Conservation (phyloP, 2,888 invertebrate species). For the Drosophila picticornis region DNA sequence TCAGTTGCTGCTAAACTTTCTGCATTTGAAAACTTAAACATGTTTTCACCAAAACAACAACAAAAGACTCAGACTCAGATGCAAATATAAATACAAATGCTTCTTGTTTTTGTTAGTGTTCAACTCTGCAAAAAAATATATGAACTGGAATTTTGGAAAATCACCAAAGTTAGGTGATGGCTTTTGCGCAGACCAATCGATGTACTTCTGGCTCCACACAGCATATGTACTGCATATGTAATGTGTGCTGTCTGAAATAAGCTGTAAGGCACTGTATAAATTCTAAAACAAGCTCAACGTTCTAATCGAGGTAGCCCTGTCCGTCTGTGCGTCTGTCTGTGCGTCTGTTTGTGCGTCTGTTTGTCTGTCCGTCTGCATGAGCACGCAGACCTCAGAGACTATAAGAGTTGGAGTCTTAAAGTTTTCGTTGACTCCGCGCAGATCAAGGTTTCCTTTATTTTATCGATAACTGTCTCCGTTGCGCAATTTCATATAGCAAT, state of each 20-base stretch:
- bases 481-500: background rate
- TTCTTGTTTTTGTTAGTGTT: conserved; percentile 3
- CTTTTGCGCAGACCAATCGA: background rate
- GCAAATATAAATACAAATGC: conserved; percentile 12
- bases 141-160: background rate
- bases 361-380: no score
- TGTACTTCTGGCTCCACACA: background rate
- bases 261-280: no score
- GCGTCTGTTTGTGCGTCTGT: no score
- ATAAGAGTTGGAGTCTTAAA: background rate
- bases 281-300: background rate
- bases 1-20: conserved; percentile 47
- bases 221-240: no score
- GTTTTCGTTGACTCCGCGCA: no score
- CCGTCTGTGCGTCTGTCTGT: no score
- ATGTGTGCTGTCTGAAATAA: no score
- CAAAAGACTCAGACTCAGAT: conserved; percentile 4
- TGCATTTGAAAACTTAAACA: conserved; percentile 55
- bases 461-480: background rate
- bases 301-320: background rate
- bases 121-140: background rate
- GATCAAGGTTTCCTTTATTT: background rate
- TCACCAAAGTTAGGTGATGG: background rate
- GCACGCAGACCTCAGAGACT: no score
- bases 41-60: conserved; percentile 28